A percentile compares a stretch with the other conserved stretches of the same genome.
These are phyloP conservation scores for Phrynocephalus guinanensis DNA, from an alignment of 2,797 vertebrate species.

Conservation along the genomic window DNA sequence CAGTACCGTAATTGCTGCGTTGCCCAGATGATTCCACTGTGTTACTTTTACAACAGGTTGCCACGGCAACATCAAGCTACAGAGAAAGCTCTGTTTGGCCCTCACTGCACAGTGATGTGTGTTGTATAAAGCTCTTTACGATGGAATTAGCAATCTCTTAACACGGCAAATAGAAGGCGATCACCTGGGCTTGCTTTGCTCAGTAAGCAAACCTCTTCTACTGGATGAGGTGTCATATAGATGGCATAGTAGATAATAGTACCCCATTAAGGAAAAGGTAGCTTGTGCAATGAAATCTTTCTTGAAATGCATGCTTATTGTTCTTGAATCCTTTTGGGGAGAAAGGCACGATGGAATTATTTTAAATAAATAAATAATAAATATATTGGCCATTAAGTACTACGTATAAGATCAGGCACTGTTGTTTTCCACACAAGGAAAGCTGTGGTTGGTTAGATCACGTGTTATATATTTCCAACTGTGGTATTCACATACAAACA, in stretches of 20 bases:
- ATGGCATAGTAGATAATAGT: neutral
- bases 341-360: too few species aligned
- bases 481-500: neutral
- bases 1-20: neutral
- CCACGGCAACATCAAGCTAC: conserved; percentile 52
- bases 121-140: conserved; percentile 39
- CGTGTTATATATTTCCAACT: neutral
- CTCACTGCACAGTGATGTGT: rapidly evolving
- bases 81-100: conserved; percentile 32
- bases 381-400: neutral
- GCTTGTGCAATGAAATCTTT: neutral
- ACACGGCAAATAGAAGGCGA: conserved; percentile 24
- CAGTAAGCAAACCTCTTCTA: conserved; percentile 1
- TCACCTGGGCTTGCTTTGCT: neutral
- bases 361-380: too few species aligned
- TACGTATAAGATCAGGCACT: neutral
- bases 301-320: neutral
- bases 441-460: neutral
- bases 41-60: conserved; percentile 46
- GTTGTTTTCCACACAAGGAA: neutral
- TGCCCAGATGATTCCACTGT: neutral
- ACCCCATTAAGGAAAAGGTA: neutral
- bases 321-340: too few species aligned
- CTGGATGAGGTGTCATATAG: neutral
- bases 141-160: conserved; percentile 46